Conservation (phyloP, 2,888 invertebrate species). For the Epinotia nisella region DNA sequence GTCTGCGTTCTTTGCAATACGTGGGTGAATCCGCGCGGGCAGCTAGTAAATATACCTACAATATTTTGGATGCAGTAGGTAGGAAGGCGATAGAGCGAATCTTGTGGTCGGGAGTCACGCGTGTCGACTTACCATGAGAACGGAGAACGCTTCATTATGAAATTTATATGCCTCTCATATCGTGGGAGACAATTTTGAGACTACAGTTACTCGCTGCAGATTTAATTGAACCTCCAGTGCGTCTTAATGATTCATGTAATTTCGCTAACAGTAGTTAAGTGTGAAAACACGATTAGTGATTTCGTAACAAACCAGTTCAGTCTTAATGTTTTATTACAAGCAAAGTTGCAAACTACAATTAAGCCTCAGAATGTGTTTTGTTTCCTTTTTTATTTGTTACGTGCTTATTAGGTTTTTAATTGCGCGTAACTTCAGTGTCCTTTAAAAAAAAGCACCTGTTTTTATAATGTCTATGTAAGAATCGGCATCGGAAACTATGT, state of each 20-base stretch:
- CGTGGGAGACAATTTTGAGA: constrained; percentile 52
- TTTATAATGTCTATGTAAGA: no score
- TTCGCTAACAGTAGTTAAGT: constrained; percentile 7
- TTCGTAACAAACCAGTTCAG: neutral
- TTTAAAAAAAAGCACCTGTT: no score
- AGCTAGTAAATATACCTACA: neutral
- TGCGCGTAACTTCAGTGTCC: no score
- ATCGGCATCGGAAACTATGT: no score
- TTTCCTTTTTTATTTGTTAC: neutral
- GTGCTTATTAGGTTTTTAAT: constrained; percentile 8
- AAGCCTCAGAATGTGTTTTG: constrained; percentile 13
- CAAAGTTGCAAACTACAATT: constrained; percentile 9
- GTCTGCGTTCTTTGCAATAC: no score
- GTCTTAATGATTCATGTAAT: constrained; percentile 27
- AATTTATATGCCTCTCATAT: constrained; percentile 54
- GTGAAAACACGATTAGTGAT: constrained; percentile 21
- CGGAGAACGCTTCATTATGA: constrained; percentile 51
- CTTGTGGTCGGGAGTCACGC: constrained; percentile 53
- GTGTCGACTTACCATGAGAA: constrained; percentile 68
- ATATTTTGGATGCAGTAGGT: constrained; percentile 36
- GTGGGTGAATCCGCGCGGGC: no score
- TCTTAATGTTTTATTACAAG: neutral
- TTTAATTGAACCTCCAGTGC: constrained; percentile 16
- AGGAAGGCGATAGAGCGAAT: constrained; percentile 54
- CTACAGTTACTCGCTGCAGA: constrained; percentile 25